Evolutionary conservation across 2,113 vertebrate genomes (phyloP), one percentile per base, ranked within the genome.

Genomic region (Bostrychus sinensis): DNA sequence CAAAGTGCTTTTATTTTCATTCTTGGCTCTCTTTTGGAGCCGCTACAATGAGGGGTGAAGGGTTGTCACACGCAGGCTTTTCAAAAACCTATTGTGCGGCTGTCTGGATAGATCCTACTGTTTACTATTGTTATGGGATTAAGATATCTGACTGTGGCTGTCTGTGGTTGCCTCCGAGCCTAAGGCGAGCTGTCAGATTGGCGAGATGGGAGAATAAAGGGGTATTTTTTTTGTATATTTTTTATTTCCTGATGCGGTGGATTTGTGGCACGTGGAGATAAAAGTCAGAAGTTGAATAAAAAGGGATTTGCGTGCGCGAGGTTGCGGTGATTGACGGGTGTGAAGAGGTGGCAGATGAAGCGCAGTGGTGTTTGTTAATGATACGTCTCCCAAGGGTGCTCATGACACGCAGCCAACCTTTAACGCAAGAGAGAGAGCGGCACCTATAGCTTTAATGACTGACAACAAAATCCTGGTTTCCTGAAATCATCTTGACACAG

Each of bases 61-160:
- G 57, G 66, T 56, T 56, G 77, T 64, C 67, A 55, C 7, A 20
- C 60, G 30, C 37, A 37, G 45, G 58, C 69, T 66, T 59, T 54
- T 68, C 61, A 37, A 37, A 51, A 76, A 16, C 51, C 67, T 54
- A 64, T 80, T 84, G 77, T 82, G 64, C 70, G 46, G 25, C 51
- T 67, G 51, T 62, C 69, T 63, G 41, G 51, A 80, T 23, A 38
- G 48, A 50, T 17, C 41, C 66, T 17, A n/a, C 57, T 28, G 61
- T 84, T 84, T 70, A 68, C 53, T 75, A 85, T 89, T 85, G 80
- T 85, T 82, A 60, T 64, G 82, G 81, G 82, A 88, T 86, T 86
- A 82, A 81, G 84, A 81, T 79, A 77, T 78, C 76, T 78, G 62
- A 75, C 78, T 68, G 14, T 39, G 80, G 53, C 60, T 82, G 78